Conservation (phyloP, 2,113 vertebrate species). For the Cochlearius cochlearius region DNA sequence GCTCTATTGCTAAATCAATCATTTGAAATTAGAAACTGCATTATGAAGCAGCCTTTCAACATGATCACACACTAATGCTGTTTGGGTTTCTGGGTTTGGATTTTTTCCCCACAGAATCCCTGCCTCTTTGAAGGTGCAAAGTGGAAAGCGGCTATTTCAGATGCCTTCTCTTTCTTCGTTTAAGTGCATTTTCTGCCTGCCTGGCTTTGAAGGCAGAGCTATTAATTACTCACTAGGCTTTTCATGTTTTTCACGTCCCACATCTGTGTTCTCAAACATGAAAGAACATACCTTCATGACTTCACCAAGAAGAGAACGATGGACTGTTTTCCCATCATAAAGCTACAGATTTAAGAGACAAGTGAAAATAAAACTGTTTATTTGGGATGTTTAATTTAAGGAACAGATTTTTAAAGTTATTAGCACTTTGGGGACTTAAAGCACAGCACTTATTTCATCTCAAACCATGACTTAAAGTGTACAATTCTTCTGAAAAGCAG, state of each 20-base stretch:
- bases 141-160: not conserved
- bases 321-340: not conserved
- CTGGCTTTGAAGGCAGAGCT: not conserved
- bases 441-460: not conserved
- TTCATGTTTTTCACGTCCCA: not conserved
- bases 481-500: not conserved
- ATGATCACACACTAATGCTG: not conserved
- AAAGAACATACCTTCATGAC: not conserved
- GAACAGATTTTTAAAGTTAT: not conserved
- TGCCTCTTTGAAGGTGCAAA: not conserved
- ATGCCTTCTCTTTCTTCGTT: not conserved
- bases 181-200: not conserved
- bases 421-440: not conserved
- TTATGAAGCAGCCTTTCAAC: not conserved
- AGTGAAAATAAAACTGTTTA: not conserved
- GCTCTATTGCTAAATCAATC: not conserved
- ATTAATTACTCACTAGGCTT: not conserved
- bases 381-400: not conserved
- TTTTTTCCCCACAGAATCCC: not conserved
- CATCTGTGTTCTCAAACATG: not conserved
- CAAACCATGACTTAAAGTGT: not conserved
- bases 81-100: not conserved
- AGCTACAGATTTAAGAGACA: not conserved
- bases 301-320: not conserved
- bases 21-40: conserved; percentile 13